Conservation (phyloP, 37 sponge, comb jelly and placozoan species). For the Hexactinellida sp. region DNA sequence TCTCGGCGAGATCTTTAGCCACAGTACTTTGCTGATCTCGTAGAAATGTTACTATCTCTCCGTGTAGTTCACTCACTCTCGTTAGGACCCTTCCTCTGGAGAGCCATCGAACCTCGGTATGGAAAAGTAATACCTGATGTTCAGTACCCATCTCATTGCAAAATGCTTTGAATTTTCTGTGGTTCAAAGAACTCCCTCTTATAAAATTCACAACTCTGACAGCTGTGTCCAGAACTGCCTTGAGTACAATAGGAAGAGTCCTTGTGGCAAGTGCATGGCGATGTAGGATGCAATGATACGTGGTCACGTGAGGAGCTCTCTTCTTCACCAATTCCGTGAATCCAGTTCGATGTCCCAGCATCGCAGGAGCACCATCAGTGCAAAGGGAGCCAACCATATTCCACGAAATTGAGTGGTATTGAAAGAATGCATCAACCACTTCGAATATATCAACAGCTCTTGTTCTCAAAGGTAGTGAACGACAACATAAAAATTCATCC, state of each 20-base stretch:
- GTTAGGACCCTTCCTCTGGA: neutral
- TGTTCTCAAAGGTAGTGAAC: neutral
- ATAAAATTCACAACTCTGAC: neutral
- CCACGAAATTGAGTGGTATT: neutral
- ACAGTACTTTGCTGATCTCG: neutral
- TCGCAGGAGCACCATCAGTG: conserved; percentile 1
- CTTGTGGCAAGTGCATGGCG: neutral
- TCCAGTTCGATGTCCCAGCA: neutral
- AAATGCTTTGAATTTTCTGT: neutral
- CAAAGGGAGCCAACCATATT: neutral
- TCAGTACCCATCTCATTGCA: neutral
- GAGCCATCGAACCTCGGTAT: neutral
- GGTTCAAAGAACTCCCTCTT: neutral
- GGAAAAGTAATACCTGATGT: neutral
- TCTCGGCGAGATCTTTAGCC: neutral
- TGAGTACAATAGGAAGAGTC: neutral
- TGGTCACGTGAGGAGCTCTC: neutral
- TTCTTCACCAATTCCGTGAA: neutral
- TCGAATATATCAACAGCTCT: neutral
- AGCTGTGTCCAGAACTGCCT: neutral
- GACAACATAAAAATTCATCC: neutral
- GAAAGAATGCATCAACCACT: neutral
- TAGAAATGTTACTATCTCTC: neutral
- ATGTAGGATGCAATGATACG: neutral
- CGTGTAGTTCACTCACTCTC: neutral